These are phyloP conservation scores for Leptinotarsa defecta DNA, from an alignment of 1,140 invertebrate species.

Conservation along the genomic window DNA sequence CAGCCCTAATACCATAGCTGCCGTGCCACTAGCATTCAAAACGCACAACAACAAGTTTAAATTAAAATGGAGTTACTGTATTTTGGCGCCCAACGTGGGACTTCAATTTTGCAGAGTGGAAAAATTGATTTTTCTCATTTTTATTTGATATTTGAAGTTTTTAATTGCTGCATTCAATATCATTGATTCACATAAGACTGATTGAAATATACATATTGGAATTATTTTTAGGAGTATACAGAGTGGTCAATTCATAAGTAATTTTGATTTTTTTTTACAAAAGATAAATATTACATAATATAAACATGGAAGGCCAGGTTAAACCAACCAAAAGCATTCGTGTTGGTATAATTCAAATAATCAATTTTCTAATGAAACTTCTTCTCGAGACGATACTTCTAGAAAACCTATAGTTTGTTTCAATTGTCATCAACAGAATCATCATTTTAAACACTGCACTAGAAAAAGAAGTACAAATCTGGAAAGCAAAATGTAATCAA, in stretches of 20 bases:
- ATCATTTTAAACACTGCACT: background rate
- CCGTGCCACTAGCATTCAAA: no score
- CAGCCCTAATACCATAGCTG: no score
- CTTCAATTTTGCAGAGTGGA: no score
- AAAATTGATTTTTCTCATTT: no score
- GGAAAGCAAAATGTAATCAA: background rate
- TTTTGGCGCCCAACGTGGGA: no score
- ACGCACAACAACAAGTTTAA: no score
- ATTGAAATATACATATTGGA: no score
- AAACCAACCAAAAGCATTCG: background rate
- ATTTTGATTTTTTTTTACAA: background rate
- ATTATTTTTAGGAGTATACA: no score
- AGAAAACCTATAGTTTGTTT: background rate
- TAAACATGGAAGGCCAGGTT: no score
- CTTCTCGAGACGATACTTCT: background rate
- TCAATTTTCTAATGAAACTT: background rate
- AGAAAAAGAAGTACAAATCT: background rate
- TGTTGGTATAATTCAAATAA: background rate
- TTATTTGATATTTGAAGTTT: background rate
- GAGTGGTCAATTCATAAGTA: no score
- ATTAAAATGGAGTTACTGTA: no score
- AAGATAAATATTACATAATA: no score
- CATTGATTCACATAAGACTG: background rate
- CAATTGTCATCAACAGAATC: background rate
- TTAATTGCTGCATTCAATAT: background rate